Evolutionary conservation across 2,888 invertebrate species (phyloP).

Genomic region (Nemotelus pantherinus): DNA sequence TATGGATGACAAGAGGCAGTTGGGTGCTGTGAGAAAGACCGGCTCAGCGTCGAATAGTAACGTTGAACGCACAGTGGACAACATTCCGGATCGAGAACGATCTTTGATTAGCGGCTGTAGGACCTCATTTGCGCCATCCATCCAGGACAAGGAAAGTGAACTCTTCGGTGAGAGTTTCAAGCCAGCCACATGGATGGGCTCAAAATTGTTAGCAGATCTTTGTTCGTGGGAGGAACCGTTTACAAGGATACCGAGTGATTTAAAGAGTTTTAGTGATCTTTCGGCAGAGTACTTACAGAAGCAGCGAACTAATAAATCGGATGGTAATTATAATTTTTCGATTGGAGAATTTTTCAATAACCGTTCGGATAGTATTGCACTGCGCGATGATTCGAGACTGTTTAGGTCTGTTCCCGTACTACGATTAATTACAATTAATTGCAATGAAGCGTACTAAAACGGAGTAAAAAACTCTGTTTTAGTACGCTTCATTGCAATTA

Average conservation of each 20-base stretch:
- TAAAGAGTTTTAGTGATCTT: neutral
- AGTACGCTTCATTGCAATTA: too few relatives aligned
- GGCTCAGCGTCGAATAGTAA: neutral
- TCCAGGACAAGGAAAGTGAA: conserved; percentile 48
- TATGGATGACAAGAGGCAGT: too few relatives aligned
- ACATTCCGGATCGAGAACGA: conserved; percentile 48
- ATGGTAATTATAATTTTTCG: conserved; percentile 56
- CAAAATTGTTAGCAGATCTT: conserved; percentile 60
- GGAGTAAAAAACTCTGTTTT: too few relatives aligned
- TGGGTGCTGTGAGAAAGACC: too few relatives aligned
- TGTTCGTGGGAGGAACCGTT: conserved; percentile 61
- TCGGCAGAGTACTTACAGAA: neutral
- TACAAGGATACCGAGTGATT: conserved; percentile 59
- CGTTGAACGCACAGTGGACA: conserved; percentile 58
- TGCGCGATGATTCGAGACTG: conserved; percentile 51
- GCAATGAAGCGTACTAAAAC: too few relatives aligned
- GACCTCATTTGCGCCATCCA: conserved; percentile 45
- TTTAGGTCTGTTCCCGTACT: too few relatives aligned
- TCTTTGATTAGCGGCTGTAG: neutral
- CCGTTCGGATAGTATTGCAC: conserved; percentile 59
- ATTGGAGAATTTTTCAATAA: conserved; percentile 60
- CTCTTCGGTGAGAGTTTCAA: conserved; percentile 56
- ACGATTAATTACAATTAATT: too few relatives aligned
- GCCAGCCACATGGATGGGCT: conserved; percentile 61
- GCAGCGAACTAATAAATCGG: neutral